A percentile compares a stretch with the other conserved stretches of the same genome.
Conservation (phyloP, 1,140 invertebrate species). For the Pseudomyrmex pallidus region DNA sequence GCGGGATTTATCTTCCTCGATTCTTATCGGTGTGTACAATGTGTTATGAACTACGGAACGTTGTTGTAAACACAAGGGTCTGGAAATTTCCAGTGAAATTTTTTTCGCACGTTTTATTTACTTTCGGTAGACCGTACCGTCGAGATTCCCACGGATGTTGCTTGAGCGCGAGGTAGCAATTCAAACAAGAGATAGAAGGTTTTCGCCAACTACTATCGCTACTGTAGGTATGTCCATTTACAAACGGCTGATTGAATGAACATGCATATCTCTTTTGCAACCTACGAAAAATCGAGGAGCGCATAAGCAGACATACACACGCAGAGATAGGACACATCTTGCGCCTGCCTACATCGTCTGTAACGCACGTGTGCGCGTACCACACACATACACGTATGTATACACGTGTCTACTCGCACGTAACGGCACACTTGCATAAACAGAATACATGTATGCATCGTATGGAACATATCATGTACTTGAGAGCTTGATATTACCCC, state of each 20-base stretch:
- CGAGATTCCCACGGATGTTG: background rate
- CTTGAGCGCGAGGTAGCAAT: background rate
- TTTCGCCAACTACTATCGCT: background rate
- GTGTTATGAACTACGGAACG: conserved; percentile 59
- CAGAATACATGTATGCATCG: conserved; percentile 57
- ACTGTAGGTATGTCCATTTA: background rate
- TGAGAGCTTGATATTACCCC: conserved; percentile 77
- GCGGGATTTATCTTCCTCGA: conserved; percentile 60
- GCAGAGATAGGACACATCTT: conserved; percentile 26
- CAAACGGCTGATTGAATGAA: conserved; percentile 36
- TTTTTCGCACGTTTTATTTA: background rate
- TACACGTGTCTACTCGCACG: conserved; percentile 58
- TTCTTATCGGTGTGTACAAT: conserved; percentile 57
- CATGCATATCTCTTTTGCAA: conserved; percentile 18
- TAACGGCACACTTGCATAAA: conserved; percentile 44
- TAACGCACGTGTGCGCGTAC: conserved; percentile 27
- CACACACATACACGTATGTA: conserved; percentile 46
- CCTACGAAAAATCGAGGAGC: conserved; percentile 45
- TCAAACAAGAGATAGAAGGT: too few species aligned
- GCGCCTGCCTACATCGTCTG: conserved; percentile 18
- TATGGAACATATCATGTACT: conserved; percentile 78
- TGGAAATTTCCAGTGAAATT: conserved; percentile 11
- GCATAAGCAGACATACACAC: background rate
- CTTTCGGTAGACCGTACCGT: background rate
- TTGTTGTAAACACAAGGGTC: conserved; percentile 26